Base-by-base conservation (phyloP, 1,140 invertebrate genomes). In the Geopemphigus sp. region DNA sequence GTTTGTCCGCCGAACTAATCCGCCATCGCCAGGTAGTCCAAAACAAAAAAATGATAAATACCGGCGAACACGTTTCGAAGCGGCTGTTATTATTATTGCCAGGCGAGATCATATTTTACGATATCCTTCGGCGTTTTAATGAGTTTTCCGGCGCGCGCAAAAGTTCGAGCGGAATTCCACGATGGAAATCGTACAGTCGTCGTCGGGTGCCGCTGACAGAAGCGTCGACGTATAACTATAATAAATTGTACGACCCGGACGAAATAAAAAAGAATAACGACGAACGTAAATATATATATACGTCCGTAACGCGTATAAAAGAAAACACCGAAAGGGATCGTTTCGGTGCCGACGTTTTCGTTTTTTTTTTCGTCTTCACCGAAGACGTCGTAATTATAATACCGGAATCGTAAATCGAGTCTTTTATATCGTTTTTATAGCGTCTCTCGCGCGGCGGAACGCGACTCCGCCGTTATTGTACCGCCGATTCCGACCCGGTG, bases 161-260 rank as follows among this genome's bases (percentile, higher is more conserved):
- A 78, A 78, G 57, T 78, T 78, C 22, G 57, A 39, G 56, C 54
- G 73, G 73, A 76, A 76, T 76, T 76, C 22, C 39, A 76, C 29
- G 57, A 47, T 26, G 57, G 26, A 32, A 61, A 61, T 5, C 57
- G 29, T 17, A 29, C 72, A 74, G 72, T 74, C n/a, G 72, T n/a
- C n/a, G 72, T 74, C 72, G 72, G 57, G 74, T 78, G 56, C 74
- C 74, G 24, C 63, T 78, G 74, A 78, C 74, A 78, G 74, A 63
- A 78, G 63, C 74, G 74, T 63, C 45, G 74, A 4, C 32, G 74
- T 78, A 22, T 78, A 78, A 78, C 74, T 22, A 14, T 78, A 78
- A 78, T 78, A 78, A 78, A 78, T 78, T 50, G 57, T 59, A 50
- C 8, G 14, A 19, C 56, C 0, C 22, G 50, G 45, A 78, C n/a